Percentiles rank a stretch among this genome's conserved stretches.
Conservation (phyloP, 2,113 vertebrate species). For the Strix aluco region DNA sequence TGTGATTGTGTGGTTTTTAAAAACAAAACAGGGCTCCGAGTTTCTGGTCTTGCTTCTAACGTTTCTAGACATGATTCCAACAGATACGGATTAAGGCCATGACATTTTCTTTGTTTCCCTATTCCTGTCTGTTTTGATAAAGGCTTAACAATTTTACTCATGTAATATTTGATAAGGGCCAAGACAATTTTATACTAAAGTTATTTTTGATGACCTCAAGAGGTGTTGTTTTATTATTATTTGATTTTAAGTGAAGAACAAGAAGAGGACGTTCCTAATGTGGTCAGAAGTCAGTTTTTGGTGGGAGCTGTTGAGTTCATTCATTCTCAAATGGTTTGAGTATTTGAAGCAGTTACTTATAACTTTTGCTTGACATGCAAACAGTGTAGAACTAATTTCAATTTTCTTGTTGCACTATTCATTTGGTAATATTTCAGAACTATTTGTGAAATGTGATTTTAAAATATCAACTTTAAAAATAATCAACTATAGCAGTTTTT, state of each 20-base stretch:
- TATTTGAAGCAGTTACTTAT: conserved; percentile 62
- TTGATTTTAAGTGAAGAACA: conserved; percentile 66
- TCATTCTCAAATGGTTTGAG: conserved; percentile 61
- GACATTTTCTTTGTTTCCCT: conserved; percentile 60
- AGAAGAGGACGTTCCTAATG: conserved; percentile 37
- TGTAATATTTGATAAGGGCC: conserved; percentile 78
- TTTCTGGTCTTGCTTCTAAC: conserved; percentile 66
- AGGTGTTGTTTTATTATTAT: conserved; percentile 71
- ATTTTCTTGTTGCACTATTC: conserved; percentile 67
- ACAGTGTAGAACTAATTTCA: conserved; percentile 64
- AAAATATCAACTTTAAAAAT: conserved; percentile 69
- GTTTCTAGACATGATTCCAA: conserved; percentile 65
- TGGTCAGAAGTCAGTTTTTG: conserved; percentile 52
- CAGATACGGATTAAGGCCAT: conserved; percentile 66
- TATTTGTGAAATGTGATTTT: conserved; percentile 52
- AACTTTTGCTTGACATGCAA: conserved; percentile 69
- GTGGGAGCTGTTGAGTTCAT: conserved; percentile 62
- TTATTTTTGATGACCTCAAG: conserved; percentile 83
- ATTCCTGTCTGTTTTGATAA: conserved; percentile 70
- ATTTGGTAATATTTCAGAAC: conserved; percentile 66
- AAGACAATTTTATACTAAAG: conserved; percentile 81
- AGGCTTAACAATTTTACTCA: conserved; percentile 75
- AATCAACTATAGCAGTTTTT: conserved; percentile 63
- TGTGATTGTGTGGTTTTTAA: conserved; percentile 68
- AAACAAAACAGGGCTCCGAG: conserved; percentile 65